A percentile compares a stretch with the other conserved stretches of the same genome.
Evolutionary conservation across 2,113 vertebrate species (phyloP).

Genomic region (Eretmochelys imbricata): DNA sequence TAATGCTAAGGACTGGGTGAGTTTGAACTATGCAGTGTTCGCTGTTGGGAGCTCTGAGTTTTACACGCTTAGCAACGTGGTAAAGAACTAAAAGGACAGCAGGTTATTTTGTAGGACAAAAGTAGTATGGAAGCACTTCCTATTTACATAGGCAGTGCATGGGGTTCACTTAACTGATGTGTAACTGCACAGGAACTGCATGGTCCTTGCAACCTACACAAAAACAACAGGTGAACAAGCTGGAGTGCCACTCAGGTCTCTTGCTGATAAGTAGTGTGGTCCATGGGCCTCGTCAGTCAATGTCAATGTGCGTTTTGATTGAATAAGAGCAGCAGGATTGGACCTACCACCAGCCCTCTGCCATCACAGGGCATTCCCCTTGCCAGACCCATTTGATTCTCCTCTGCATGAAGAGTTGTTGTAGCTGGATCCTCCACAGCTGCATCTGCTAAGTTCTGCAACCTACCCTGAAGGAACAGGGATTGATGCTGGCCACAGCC

Average conservation of each 20-base stretch:
- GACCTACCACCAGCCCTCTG: not conserved
- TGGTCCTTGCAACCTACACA: accelerated
- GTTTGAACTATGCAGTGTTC: not conserved
- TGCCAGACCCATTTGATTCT: not conserved
- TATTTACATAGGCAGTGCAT: not conserved
- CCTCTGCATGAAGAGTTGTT: not conserved
- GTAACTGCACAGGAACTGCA: not conserved
- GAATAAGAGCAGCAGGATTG: not conserved
- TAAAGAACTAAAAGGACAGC: not conserved
- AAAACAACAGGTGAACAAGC: not conserved
- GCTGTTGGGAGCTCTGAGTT: not conserved
- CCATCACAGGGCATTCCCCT: not conserved
- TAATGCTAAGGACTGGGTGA: not conserved
- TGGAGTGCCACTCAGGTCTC: not conserved
- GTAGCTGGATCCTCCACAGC: not conserved
- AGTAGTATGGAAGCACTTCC: not conserved
- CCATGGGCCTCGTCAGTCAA: not conserved
- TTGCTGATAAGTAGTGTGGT: not conserved
- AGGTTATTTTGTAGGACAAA: not conserved
- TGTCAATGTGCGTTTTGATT: not conserved
- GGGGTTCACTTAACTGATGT: accelerated
- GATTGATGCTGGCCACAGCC: not conserved
- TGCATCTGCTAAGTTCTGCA: accelerated
- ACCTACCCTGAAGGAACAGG: not conserved
- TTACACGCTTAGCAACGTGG: not conserved